Evolutionary conservation across 2,113 vertebrate genomes (phyloP), one percentile per base, ranked within the genome.

Genomic region (Patagioenas fasciata): DNA sequence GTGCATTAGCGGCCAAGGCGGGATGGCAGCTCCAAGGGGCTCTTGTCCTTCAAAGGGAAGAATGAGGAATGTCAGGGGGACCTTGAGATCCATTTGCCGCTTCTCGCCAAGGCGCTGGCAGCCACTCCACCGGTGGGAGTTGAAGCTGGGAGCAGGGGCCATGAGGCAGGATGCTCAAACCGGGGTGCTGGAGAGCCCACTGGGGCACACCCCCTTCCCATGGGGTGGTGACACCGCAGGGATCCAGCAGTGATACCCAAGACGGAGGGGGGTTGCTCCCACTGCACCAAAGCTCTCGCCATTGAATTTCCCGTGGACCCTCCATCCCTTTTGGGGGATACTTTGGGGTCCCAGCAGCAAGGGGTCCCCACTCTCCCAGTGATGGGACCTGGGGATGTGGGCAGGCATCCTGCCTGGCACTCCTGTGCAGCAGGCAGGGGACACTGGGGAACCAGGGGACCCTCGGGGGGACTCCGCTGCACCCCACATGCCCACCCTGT

Each of bases 1-100:
- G 5, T 26, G 70, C 96, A 92, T 97, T 95, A 96, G 83, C 29
- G 1, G 44, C 62, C 5, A 10, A 24, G 9, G 4, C 28, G 11
- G 13, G 7, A 67, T 58, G 29, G 56, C 75, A 89, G 82, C 67
- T 89, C 51, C 36, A 14, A 71, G 64, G 88, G 91, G 78, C 67
- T 42, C 85, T 91, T 82, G 48, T 81, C 85, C 40, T 87, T 75
- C 93, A 65, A 44, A 69, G 58, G 19, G 24, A 81, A 42, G 53
- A 36, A 93, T 79, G 66, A 93, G 95, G 77, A 94, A 90, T 80
- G 65, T 77, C 66, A 36, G 85, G 61, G 65, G 77, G 85, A 88
- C 94, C 94, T 96, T 78, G 67, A 89, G 91, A 88, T 96, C 93
- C 82, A 64, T 95, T 97, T 96, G 85, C 88, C 5, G 3, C 93